phyloP scores from a whole-genome alignment of 2,797 vertebrate genomes.

The Cheirogaleus major region DNA sequence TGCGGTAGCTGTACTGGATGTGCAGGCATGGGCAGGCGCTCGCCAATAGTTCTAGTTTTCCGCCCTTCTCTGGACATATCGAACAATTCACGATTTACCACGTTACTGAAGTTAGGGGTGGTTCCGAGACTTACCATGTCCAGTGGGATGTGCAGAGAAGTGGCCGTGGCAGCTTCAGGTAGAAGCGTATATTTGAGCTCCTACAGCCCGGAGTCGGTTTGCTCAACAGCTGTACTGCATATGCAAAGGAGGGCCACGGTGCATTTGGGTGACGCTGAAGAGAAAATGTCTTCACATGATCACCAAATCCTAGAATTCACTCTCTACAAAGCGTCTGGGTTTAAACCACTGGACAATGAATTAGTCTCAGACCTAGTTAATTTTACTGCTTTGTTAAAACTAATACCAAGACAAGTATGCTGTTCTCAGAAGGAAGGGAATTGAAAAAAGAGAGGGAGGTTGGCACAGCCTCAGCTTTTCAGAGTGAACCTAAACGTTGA shows the following conservation, averaged over 20 bases:
- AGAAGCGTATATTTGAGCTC: rapidly evolving
- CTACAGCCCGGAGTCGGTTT: no score
- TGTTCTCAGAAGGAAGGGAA: neutral
- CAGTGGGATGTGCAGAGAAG: no score
- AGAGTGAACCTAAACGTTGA: neutral
- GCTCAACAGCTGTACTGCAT: neutral
- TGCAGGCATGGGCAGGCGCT: rapidly evolving
- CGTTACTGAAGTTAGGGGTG: neutral
- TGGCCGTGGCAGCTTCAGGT: rapidly evolving
- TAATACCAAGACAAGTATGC: neutral
- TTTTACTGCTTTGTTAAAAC: neutral
- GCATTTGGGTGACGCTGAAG: neutral
- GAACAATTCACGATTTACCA: rapidly evolving
- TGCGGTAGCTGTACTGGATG: rapidly evolving
- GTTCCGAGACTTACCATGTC: neutral
- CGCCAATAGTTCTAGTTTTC: no score
- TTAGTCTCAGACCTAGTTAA: neutral
- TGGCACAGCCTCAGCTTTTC: neutral
- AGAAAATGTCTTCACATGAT: neutral
- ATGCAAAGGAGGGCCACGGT: neutral
- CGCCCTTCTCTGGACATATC: neutral
- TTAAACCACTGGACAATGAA: neutral
- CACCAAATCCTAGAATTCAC: neutral
- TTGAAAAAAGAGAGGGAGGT: neutral
- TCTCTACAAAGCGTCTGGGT: neutral